Evolutionary conservation across 1,140 invertebrate genomes (phyloP).

Genomic region (Acyrthosiphon pisum): DNA sequence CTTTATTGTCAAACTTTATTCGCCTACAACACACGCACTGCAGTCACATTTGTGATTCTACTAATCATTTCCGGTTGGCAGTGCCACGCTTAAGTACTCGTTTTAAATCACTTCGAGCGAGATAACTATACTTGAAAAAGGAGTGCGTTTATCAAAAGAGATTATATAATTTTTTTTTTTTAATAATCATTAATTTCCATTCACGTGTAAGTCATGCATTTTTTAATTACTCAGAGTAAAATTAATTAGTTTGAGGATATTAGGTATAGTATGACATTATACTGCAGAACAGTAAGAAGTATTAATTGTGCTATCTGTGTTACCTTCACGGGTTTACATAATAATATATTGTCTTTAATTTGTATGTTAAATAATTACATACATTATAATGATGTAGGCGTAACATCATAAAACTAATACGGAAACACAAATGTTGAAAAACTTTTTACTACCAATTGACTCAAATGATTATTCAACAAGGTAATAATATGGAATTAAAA

Average conservation of each 20-base stretch:
- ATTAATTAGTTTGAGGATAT: neutral
- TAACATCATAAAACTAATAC: too few species aligned
- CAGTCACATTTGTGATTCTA: conserved; percentile 28
- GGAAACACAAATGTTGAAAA: too few species aligned
- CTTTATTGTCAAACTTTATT: conserved; percentile 29
- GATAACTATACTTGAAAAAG: neutral
- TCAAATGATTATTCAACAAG: too few species aligned
- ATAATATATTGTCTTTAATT: too few species aligned
- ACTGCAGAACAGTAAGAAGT: neutral
- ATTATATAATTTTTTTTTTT: too few species aligned
- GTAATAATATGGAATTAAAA: too few species aligned
- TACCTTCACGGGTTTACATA: neutral
- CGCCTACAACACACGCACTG: neutral
- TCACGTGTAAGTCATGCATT: neutral
- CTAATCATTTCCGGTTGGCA: conserved; percentile 28
- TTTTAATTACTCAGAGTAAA: neutral
- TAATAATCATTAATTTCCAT: neutral
- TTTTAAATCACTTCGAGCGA: neutral
- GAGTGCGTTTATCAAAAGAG: too few species aligned
- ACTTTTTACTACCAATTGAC: too few species aligned
- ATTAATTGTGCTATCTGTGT: neutral
- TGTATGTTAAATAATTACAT: too few species aligned
- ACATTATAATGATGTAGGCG: too few species aligned
- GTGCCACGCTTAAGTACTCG: neutral
- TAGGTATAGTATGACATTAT: neutral